Percentiles rank a stretch among this genome's conserved stretches.
These are phyloP conservation scores for Tribolium castaneum DNA, from an alignment of 1,140 invertebrate genomes.

Conservation along the genomic window DNA sequence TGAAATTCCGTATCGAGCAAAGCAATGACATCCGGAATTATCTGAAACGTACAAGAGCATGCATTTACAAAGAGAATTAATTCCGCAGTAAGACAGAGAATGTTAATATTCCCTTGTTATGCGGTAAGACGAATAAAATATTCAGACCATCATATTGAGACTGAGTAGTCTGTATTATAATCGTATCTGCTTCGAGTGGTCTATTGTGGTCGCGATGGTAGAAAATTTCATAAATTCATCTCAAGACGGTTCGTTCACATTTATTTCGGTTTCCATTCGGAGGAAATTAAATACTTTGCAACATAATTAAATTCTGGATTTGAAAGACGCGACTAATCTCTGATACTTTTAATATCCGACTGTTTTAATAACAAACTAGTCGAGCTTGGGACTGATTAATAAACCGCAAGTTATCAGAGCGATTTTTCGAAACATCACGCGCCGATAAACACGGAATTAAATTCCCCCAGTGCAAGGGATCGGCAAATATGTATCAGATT, in stretches of 20 bases:
- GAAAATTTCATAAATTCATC: slow-evolving; percentile 40
- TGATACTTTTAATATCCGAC: not conserved
- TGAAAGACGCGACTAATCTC: not conserved
- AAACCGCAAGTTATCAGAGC: not conserved
- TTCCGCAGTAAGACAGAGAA: slow-evolving; percentile 43
- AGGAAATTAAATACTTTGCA: slow-evolving; percentile 39
- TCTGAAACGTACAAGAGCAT: slow-evolving; percentile 43
- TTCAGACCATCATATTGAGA: slow-evolving; percentile 46
- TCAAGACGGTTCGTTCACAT: not conserved
- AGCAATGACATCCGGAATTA: slow-evolving; percentile 32
- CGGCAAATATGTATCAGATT: slow-evolving; percentile 46
- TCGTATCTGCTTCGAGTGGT: slow-evolving; percentile 42
- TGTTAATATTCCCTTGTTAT: slow-evolving; percentile 47
- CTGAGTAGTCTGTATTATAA: slow-evolving; percentile 44
- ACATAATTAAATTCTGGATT: slow-evolving; percentile 41
- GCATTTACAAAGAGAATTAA: slow-evolving; percentile 46
- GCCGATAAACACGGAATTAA: slow-evolving; percentile 40
- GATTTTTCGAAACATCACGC: slow-evolving; percentile 29
- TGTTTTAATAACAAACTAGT: not conserved
- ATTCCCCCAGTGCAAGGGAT: slow-evolving; percentile 35
- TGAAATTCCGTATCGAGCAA: slow-evolving; percentile 34
- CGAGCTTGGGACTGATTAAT: not conserved
- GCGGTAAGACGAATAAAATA: slow-evolving; percentile 48
- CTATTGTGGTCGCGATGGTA: slow-evolving; percentile 38
- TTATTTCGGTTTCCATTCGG: slow-evolving; percentile 20